Conservation (phyloP, 2,888 invertebrate genomes). For the Dicranocentrus wangi region DNA sequence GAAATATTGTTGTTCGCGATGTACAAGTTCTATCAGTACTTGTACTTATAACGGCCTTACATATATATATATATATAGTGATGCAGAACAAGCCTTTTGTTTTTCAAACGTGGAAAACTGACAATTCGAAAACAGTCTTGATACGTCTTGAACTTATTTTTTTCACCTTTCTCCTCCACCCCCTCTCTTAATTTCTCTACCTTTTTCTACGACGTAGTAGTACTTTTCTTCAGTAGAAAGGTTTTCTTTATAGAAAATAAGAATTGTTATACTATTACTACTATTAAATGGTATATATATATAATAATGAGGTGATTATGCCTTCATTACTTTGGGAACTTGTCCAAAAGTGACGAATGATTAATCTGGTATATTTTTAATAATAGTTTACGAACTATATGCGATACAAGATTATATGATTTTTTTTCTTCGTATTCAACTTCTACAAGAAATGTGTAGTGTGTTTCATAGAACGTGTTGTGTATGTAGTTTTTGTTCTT, state of each 20-base stretch:
- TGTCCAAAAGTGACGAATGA: slow-evolving; percentile 3
- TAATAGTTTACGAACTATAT: not conserved
- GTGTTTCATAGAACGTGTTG: no score
- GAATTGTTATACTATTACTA: not conserved
- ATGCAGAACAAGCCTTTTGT: slow-evolving; percentile 62
- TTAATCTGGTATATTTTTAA: not conserved
- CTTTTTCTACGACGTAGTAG: not conserved
- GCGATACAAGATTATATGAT: not conserved
- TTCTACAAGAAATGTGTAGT: no score
- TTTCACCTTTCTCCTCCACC: not conserved
- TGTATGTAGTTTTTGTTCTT: no score
- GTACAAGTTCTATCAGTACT: slow-evolving; percentile 33
- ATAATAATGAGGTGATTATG: slow-evolving; percentile 21
- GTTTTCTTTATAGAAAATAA: slow-evolving; percentile 14
- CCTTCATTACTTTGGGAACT: slow-evolving; percentile 3
- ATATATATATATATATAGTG: slow-evolving; percentile 24
- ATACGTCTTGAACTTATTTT: slow-evolving; percentile 56
- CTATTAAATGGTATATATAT: not conserved
- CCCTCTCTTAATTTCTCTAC: slow-evolving; percentile 14
- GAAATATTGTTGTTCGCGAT: not conserved
- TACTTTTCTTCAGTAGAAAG: not conserved
- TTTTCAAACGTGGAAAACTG: slow-evolving; percentile 62
- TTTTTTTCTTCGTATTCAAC: not conserved
- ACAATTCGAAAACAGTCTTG: slow-evolving; percentile 63
- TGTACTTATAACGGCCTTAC: slow-evolving; percentile 28